Percentiles rank a stretch among this genome's conserved stretches.
Evolutionary conservation across 2,797 vertebrate species (phyloP).

Genomic region (Pithecia hirsuta): DNA sequence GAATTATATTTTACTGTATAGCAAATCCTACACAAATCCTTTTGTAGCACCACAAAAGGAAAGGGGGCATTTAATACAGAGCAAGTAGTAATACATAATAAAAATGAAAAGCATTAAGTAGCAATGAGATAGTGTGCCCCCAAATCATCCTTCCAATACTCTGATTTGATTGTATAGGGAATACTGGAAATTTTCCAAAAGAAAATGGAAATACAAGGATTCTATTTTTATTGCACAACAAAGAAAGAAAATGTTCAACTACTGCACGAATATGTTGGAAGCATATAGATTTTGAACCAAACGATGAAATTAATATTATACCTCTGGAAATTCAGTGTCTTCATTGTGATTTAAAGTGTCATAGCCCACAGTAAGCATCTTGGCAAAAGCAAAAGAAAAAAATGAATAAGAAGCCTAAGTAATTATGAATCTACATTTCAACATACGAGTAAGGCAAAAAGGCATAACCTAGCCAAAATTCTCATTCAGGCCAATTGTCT

Average conservation of each 20-base stretch:
- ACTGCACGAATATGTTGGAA: neutral
- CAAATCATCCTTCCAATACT: neutral
- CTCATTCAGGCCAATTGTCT: neutral
- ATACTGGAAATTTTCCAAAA: neutral
- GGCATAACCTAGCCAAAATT: neutral
- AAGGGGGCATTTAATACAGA: neutral
- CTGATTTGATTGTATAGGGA: neutral
- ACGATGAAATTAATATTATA: neutral
- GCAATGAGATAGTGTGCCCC: neutral
- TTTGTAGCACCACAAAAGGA: neutral
- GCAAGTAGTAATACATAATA: neutral
- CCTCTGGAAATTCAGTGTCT: neutral
- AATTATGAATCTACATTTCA: constrained; percentile 10
- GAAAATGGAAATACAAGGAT: neutral
- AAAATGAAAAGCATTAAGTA: neutral
- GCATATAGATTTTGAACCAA: constrained; percentile 19
- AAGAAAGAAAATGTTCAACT: neutral
- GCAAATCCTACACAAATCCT: neutral
- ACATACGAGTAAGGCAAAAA: neutral
- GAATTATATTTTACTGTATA: neutral
- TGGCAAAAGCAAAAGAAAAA: constrained; percentile 26
- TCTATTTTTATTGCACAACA: neutral
- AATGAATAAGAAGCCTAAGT: neutral
- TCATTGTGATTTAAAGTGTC: neutral
- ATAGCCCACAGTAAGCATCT: neutral